These are phyloP conservation scores for Schrankia costaestrigalis DNA, from an alignment of 2,888 invertebrate genomes.

Conservation along the genomic window DNA sequence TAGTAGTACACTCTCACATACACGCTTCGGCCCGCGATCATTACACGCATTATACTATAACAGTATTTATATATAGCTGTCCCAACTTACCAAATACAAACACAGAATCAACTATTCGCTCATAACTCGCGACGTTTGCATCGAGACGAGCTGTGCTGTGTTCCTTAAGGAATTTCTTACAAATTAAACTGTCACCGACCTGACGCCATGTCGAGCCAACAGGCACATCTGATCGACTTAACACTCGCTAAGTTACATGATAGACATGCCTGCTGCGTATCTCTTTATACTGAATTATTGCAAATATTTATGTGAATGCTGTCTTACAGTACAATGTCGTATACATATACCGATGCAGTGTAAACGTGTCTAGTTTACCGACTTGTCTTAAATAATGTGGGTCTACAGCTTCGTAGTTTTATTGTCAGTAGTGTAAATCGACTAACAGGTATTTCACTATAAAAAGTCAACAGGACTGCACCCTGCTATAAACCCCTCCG, in stretches of 20 bases:
- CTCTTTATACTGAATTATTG: no score
- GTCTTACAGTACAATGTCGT: no score
- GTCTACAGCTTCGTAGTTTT: conserved; percentile 18
- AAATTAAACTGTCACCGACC: conserved; percentile 20
- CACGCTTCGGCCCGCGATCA: conserved; percentile 55
- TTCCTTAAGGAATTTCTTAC: conserved; percentile 23
- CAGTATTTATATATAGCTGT: conserved; percentile 66
- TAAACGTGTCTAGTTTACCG: conserved; percentile 13
- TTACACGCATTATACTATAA: conserved; percentile 46
- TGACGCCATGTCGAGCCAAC: background rate
- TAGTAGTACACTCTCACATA: conserved; percentile 29
- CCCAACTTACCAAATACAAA: conserved; percentile 72
- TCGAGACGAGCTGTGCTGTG: conserved; percentile 23
- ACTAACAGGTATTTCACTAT: conserved; percentile 24
- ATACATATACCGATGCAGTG: conserved; percentile 17
- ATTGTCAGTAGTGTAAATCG: conserved; percentile 27
- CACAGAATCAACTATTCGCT: conserved; percentile 70
- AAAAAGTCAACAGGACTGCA: conserved; percentile 10
- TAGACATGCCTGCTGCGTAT: no score
- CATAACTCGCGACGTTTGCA: conserved; percentile 40
- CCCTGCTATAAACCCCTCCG: conserved; percentile 12
- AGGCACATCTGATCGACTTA: background rate
- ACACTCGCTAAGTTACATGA: no score
- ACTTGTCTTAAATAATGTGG: no score
- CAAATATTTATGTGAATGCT: no score